These are phyloP conservation scores for Acanthaster planci DNA, from an alignment of 35 echinoderm and acorn worm genomes.

Conservation along the genomic window DNA sequence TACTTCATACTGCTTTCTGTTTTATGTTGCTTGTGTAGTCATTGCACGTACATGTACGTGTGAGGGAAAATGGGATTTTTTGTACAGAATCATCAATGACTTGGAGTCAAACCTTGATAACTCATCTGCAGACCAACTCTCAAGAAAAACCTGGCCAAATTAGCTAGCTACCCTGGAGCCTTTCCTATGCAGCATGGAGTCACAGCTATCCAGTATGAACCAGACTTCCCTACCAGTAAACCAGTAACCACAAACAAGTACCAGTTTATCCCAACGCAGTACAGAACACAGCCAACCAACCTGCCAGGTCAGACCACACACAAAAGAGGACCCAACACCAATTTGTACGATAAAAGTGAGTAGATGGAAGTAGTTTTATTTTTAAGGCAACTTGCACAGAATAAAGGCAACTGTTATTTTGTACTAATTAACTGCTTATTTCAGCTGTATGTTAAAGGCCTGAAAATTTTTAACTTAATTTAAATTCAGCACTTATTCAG, in stretches of 20 bases:
- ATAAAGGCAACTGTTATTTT: too few species aligned
- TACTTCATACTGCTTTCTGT: too few species aligned
- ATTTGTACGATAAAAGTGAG: slow-evolving; percentile 82
- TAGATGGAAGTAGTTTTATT: background rate
- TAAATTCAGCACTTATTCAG: too few species aligned
- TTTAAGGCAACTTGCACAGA: background rate
- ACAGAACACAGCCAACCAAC: slow-evolving; percentile 75
- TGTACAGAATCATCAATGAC: too few species aligned
- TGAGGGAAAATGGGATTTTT: too few species aligned
- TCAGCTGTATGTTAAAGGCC: too few species aligned
- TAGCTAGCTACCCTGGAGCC: slow-evolving; percentile 34
- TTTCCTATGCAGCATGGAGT: slow-evolving; percentile 3
- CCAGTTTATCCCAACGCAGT: slow-evolving; percentile 93
- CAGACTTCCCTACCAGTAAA: slow-evolving; percentile 56
- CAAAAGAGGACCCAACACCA: slow-evolving; percentile 42
- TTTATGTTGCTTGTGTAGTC: too few species aligned
- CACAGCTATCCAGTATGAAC: slow-evolving; percentile 29
- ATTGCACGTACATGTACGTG: too few species aligned
- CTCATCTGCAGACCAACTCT: slow-evolving; percentile 64
- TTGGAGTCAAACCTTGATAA: too few species aligned
- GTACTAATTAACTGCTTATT: too few species aligned
- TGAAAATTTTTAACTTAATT: too few species aligned
- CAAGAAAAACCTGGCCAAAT: slow-evolving; percentile 84
- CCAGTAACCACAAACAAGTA: slow-evolving; percentile 51
- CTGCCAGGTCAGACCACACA: slow-evolving; percentile 60